A percentile compares a stretch with the other conserved stretches of the same genome.
Evolutionary conservation across 2,888 invertebrate species (phyloP).

Genomic region (Polia nebulosa): DNA sequence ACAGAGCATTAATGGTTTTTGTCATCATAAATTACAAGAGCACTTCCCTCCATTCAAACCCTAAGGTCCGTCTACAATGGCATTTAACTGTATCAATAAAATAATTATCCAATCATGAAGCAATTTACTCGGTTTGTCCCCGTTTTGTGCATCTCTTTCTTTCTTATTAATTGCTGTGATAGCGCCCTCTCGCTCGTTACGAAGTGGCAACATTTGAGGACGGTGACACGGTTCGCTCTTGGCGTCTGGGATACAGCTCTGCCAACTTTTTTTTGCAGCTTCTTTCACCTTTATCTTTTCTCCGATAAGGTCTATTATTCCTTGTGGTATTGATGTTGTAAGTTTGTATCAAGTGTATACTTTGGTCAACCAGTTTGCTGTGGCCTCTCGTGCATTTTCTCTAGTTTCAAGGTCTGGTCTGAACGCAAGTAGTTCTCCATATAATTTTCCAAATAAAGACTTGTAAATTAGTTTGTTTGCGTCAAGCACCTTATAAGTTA

Average conservation of each 20-base stretch:
- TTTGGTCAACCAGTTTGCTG: constrained; percentile 75
- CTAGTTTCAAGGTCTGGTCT: constrained; percentile 80
- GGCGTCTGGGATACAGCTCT: constrained; percentile 74
- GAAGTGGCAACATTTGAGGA: constrained; percentile 78
- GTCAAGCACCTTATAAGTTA: constrained; percentile 58
- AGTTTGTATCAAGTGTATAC: constrained; percentile 73
- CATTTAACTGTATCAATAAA: constrained; percentile 89
- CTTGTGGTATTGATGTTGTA: background rate
- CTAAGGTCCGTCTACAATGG: constrained; percentile 77
- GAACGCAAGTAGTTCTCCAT: constrained; percentile 70
- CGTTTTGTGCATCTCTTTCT: constrained; percentile 71
- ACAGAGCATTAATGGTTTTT: constrained; percentile 49
- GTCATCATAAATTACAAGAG: constrained; percentile 70
- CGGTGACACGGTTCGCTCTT: constrained; percentile 80
- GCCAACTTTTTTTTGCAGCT: constrained; percentile 59
- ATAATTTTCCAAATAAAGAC: constrained; percentile 75
- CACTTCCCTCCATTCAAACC: constrained; percentile 73
- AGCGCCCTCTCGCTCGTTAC: constrained; percentile 70
- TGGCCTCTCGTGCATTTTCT: constrained; percentile 79
- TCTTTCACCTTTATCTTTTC: constrained; percentile 1
- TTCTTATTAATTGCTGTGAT: constrained; percentile 42
- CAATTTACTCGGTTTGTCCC: constrained; percentile 87
- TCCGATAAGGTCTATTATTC: constrained; percentile 37
- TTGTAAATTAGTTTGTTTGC: constrained; percentile 72
- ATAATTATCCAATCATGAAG: constrained; percentile 90